Percentiles rank a stretch among this genome's conserved stretches.
phyloP scores from a whole-genome alignment of 2,113 vertebrate species.

The Python bivittatus region DNA sequence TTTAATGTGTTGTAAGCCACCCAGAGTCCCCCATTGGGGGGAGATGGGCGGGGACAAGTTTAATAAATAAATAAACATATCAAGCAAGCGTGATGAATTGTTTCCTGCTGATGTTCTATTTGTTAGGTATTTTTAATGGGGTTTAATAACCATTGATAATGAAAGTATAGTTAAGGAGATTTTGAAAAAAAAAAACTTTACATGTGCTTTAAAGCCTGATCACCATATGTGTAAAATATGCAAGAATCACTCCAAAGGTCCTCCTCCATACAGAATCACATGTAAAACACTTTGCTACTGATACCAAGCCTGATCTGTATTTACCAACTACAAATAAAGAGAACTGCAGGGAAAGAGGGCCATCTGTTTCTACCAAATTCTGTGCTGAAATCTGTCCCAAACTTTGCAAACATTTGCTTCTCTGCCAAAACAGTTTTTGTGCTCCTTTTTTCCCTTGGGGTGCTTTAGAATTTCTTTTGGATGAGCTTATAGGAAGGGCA shows the following conservation, averaged over 20 bases:
- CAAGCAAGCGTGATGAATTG: background rate
- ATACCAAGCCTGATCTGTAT: background rate
- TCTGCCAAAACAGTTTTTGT: background rate
- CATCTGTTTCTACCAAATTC: background rate
- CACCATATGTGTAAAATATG: background rate
- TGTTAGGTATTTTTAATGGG: background rate
- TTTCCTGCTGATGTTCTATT: background rate
- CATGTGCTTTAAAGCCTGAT: background rate
- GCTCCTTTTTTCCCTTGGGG: background rate
- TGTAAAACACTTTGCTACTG: background rate
- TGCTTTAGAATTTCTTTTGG: background rate
- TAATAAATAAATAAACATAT: too few species aligned
- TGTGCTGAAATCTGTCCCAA: background rate
- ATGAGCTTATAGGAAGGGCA: background rate
- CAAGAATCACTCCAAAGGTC: background rate
- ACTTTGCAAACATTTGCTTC: background rate
- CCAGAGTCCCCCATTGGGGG: too few species aligned
- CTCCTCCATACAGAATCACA: background rate
- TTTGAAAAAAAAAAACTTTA: background rate
- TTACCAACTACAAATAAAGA: background rate
- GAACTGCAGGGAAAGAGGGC: background rate
- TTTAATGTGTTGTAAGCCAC: too few species aligned
- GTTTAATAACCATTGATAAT: background rate
- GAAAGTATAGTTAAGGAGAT: background rate
- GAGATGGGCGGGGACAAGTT: too few species aligned